Base-by-base conservation (phyloP, 2,888 invertebrate genomes). In the Tetrapedia diversipes region DNA sequence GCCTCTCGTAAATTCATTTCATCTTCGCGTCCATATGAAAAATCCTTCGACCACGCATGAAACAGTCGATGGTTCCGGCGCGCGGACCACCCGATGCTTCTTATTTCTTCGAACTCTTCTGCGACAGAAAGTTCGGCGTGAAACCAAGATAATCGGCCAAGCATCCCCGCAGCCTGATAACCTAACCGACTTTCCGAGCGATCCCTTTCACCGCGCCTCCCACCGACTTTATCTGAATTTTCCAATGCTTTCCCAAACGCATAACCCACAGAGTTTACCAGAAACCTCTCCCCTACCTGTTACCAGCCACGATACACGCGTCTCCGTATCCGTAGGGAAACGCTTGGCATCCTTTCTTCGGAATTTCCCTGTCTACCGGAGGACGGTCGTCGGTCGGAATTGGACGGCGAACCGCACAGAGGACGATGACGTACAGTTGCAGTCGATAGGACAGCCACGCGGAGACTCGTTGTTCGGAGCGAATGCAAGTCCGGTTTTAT, bases 401-500 rank as follows among this genome's bases (percentile, higher is more conserved):
- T 4, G 6, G 1, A 16, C 10, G 32, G 8, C 8, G 1, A 19
- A 22, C 14, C 4, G 16, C 24, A 4, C 14, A n/a, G 24, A 10
- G 29, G n/a, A 32, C n/a, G n/a, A 16, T 0, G 14, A 24, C 14
- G 53, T 7, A 27, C 29, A 19, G 32, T 76, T 64, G 61, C 56
- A 69, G 68, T 34, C 69, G 59, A 53, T 51, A 63, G 54, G 76
- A 82, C 77, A 68, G 54, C 64, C 73, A 61, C 70, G 43, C 77
- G 71, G n/a, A 73, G 76, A 78, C 86, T 84, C 82, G 86, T 83
- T 85, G 82, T 83, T 85, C 82, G n/a, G n/a, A 86, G 86, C 81
- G 87, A 83, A 81, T 63, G 81, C 82, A 70, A 63, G 77, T 68
- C 68, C 70, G 82, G 79, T 82, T 85, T 85, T 83, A 81, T 83